phyloP scores from a whole-genome alignment of 2,113 vertebrate genomes.

The Prunella fulvescens region DNA sequence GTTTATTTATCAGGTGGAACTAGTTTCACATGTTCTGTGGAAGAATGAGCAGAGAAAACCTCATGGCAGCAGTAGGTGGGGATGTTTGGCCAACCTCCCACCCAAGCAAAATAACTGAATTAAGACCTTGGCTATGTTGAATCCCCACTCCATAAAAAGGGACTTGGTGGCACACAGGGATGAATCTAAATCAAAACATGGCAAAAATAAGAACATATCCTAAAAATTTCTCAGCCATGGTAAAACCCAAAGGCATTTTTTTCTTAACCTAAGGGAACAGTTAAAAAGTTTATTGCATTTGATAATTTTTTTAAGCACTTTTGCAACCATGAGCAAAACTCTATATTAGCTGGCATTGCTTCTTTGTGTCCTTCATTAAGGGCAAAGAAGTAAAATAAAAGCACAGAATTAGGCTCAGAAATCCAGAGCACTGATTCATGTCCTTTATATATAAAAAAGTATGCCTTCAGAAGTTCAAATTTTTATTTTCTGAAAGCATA shows the following conservation, averaged over 20 bases:
- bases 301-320: not conserved
- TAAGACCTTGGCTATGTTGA: not conserved
- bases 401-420: not conserved
- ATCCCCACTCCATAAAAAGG: not conserved
- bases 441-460: not conserved
- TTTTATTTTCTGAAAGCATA: not conserved
- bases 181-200: not conserved
- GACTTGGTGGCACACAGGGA: not conserved
- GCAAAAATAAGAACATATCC: not conserved
- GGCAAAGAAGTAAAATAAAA: not conserved
- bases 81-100: not conserved
- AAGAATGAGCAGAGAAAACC: not conserved
- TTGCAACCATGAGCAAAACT: not conserved
- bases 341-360: not conserved
- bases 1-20: not conserved
- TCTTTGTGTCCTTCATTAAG: not conserved
- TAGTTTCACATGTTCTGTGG: not conserved
- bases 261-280: not conserved
- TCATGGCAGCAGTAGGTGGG: not conserved
- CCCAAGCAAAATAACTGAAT: not conserved
- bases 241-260: not conserved
- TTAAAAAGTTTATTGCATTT: not conserved
- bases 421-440: not conserved
- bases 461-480: not conserved
- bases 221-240: not conserved